phyloP scores from a whole-genome alignment of 2,888 invertebrate genomes.

The Subacronicta megacephala region DNA sequence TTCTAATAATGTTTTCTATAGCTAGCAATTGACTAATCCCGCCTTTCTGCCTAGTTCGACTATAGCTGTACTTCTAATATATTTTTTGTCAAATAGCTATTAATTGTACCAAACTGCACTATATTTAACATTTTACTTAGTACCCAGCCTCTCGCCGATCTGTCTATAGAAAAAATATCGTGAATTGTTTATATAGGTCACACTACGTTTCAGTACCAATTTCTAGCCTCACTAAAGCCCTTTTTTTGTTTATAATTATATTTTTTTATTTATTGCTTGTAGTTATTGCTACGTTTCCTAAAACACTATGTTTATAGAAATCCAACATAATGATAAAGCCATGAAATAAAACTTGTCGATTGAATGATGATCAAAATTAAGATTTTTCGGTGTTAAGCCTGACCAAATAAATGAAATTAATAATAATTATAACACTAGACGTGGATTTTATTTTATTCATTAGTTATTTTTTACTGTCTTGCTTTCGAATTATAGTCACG shows the following conservation, averaged over 20 bases:
- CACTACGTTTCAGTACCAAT: slow-evolving; percentile 85
- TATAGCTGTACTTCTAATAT: slow-evolving; percentile 83
- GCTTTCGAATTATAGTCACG: slow-evolving; percentile 36
- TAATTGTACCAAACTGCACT: slow-evolving; percentile 82
- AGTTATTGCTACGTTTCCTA: slow-evolving; percentile 85
- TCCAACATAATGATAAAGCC: slow-evolving; percentile 60
- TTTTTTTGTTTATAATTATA: slow-evolving; percentile 71
- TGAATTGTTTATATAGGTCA: slow-evolving; percentile 77
- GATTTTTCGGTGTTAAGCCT: slow-evolving; percentile 8
- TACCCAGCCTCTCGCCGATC: slow-evolving; percentile 75
- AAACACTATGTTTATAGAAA: slow-evolving; percentile 70
- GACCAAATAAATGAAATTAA: slow-evolving; percentile 22
- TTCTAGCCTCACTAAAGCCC: slow-evolving; percentile 87
- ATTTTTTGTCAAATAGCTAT: slow-evolving; percentile 81
- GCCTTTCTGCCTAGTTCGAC: slow-evolving; percentile 83
- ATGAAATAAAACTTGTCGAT: slow-evolving; percentile 44
- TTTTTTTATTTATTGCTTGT: slow-evolving; percentile 82
- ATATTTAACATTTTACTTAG: slow-evolving; percentile 72
- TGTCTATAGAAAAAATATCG: slow-evolving; percentile 87
- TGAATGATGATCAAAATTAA: slow-evolving; percentile 23
- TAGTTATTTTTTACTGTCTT: slow-evolving; percentile 11
- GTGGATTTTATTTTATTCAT: slow-evolving; percentile 30
- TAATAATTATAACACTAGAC: slow-evolving; percentile 24
- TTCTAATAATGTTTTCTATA: slow-evolving; percentile 82
- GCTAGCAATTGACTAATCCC: slow-evolving; percentile 89